These are phyloP conservation scores for Minunthozetes semirufus DNA, from an alignment of 2,888 invertebrate species.

Conservation along the genomic window DNA sequence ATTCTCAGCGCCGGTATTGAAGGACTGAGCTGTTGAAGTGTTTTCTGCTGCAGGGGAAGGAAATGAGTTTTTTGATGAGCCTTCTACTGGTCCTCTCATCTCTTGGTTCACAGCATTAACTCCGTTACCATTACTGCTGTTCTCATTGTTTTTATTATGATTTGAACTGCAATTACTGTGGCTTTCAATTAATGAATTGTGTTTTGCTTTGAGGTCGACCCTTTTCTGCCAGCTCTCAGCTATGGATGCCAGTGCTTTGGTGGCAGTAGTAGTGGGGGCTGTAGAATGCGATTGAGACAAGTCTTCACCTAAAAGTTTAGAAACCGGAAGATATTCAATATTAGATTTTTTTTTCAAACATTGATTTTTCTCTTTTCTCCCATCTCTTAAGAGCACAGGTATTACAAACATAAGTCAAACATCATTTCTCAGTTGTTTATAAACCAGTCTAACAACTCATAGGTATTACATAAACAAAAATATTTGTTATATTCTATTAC, in stretches of 20 bases:
- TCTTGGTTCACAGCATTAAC: background rate
- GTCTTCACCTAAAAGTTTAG: background rate
- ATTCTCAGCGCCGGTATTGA: conserved; percentile 35
- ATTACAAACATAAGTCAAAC: background rate
- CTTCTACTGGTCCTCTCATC: conserved; percentile 12
- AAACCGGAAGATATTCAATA: conserved; percentile 25
- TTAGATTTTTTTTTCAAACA: background rate
- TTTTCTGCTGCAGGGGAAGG: conserved; percentile 41
- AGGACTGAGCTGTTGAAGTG: conserved; percentile 29
- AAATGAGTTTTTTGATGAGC: conserved; percentile 40
- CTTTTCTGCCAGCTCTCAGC: background rate
- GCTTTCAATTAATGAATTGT: conserved; percentile 2
- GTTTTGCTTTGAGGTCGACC: conserved; percentile 14
- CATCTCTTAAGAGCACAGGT: background rate
- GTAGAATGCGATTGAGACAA: background rate
- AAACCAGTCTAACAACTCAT: conserved; percentile 14
- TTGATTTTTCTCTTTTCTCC: background rate
- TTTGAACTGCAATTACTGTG: background rate
- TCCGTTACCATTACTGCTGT: background rate
- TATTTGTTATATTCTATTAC: background rate
- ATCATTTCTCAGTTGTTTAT: background rate
- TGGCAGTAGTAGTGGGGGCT: background rate
- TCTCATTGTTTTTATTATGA: background rate
- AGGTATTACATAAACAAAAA: background rate
- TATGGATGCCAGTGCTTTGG: background rate